phyloP scores from a whole-genome alignment of 2,797 vertebrate genomes.

The Gadopsis bispinosus region DNA sequence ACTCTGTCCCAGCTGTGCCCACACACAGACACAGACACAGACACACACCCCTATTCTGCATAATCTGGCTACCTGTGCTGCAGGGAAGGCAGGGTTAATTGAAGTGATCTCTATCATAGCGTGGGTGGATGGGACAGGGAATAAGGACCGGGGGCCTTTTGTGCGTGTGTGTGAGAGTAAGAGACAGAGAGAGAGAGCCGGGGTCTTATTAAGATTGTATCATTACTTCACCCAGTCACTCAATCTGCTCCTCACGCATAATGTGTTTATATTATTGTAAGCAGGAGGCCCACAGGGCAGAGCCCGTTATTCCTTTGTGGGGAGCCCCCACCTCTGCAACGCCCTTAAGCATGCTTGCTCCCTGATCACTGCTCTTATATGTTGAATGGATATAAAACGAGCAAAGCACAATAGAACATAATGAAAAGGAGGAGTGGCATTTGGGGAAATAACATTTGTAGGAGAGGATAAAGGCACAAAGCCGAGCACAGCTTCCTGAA shows the following conservation, averaged over 20 bases:
- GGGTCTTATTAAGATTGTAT: constrained; percentile 71
- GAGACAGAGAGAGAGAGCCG: too few relatives aligned
- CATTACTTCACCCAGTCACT: constrained; percentile 72
- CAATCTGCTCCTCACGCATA: constrained; percentile 69
- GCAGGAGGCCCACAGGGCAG: constrained; percentile 62
- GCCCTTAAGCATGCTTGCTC: constrained; percentile 50
- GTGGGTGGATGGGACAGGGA: constrained; percentile 60
- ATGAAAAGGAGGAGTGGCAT: constrained; percentile 68
- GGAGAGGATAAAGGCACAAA: constrained; percentile 49
- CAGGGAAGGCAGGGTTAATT: constrained; percentile 81
- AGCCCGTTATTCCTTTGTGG: constrained; percentile 66
- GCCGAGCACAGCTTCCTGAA: constrained; percentile 45
- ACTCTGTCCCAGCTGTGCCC: constrained; percentile 27
- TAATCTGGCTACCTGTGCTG: constrained; percentile 62
- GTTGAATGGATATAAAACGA: constrained; percentile 53
- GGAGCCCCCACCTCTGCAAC: constrained; percentile 28
- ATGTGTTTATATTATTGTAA: constrained; percentile 74
- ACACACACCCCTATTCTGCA: constrained; percentile 50
- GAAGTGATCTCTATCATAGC: constrained; percentile 78
- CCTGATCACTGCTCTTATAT: constrained; percentile 64
- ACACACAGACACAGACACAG: neutral
- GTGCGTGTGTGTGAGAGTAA: neutral
- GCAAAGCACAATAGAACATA: constrained; percentile 52
- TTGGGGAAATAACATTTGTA: constrained; percentile 68
- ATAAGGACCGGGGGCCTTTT: constrained; percentile 44